Evolutionary conservation across 2,797 vertebrate species (phyloP), one percentile per base, ranked within the genome.

Genomic region (Myotis vivesi): DNA sequence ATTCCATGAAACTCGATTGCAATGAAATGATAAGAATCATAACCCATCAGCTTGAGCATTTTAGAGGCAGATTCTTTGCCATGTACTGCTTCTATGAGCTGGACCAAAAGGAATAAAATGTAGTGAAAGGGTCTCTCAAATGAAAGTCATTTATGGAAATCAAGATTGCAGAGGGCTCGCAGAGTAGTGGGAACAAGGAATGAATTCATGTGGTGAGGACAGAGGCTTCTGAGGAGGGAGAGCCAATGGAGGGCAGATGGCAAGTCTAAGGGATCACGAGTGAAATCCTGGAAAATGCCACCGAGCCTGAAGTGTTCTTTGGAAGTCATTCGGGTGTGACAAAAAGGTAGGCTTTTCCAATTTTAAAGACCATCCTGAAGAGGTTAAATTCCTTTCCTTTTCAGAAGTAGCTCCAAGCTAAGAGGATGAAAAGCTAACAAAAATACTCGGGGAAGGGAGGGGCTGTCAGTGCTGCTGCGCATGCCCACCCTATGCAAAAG

Each of bases 1-100:
- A 83, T 83, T 66, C 46, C 28, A 55, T 44, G 77, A 97, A 93
- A 93, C 55, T 75, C 83, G 55, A 82, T 0, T 93, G 87, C 82
- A 86, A n/a, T 81, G 79, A 93, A 93, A 97, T 93, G 71, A 69
- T 83, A 95, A 95, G 96, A 90, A 86, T 89, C 77, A 89, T 90
- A 96, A 95, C 93, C 64, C 57, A 71, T 44, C 87, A 90, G 82
- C 36, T 66, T 0, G 64, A 87, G 73, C n/a, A 62, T 77, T 97
- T 97, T 82, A 81, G 12, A 91, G 51, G 91, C 87, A 75, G 69
- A 76, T 79, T 92, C 59, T 93, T 87, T 93, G 89, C 68, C 87
- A 91, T 6, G 81, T 25, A 17, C 77, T 90, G 81, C 59, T 64
- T 90, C 94, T 86, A 9, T 16, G 73, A 87, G 89, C 91, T 94